Evolutionary conservation across 2,888 invertebrate genomes (phyloP).

Genomic region (Athalia rosae): DNA sequence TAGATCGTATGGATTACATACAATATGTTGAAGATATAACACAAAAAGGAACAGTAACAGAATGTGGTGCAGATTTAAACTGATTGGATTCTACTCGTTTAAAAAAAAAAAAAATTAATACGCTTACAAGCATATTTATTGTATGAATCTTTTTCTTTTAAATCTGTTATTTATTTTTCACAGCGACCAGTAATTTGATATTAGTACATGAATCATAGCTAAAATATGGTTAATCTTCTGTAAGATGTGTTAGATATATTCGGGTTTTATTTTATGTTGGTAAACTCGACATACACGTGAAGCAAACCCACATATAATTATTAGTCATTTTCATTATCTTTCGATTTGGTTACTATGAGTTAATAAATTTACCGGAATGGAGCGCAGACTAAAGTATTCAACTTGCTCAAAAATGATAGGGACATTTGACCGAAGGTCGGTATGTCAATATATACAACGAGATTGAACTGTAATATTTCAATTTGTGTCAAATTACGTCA

Average conservation of each 20-base stretch:
- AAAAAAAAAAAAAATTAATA: conserved; percentile 38
- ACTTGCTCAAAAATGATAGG: no score
- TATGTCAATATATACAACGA: no score
- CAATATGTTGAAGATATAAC: background rate
- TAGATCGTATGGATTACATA: no score
- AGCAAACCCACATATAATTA: conserved; percentile 18
- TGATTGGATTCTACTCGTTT: background rate
- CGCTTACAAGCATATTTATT: conserved; percentile 8
- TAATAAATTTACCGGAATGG: background rate
- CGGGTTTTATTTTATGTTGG: background rate
- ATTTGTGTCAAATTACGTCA: no score
- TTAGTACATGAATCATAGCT: conserved; percentile 33
- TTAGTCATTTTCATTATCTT: background rate
- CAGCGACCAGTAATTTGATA: conserved; percentile 2
- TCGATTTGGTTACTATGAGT: background rate
- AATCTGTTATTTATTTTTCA: no score
- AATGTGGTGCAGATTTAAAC: background rate
- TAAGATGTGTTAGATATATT: conserved; percentile 5
- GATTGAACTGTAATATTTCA: no score
- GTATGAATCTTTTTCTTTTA: background rate
- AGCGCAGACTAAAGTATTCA: no score
- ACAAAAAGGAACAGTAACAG: conserved; percentile 4
- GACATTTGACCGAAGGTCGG: no score
- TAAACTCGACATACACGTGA: background rate
- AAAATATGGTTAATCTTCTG: conserved; percentile 25